Evolutionary conservation across 2,888 invertebrate genomes (phyloP), one percentile per base, ranked within the genome.

Genomic region (Mythimna lalbum): DNA sequence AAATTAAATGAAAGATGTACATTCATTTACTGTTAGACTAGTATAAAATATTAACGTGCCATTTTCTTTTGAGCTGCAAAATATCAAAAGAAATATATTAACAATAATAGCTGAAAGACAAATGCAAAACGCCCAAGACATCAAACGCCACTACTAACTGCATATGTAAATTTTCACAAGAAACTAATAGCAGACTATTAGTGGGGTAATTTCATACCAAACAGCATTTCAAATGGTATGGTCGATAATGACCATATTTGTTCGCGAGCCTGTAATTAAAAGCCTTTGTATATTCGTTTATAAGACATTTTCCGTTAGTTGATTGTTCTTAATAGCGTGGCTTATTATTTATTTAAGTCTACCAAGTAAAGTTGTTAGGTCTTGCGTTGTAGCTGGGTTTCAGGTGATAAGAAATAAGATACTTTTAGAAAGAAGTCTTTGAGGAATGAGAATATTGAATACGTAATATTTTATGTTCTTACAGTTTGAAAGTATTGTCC

Each of bases 251-350:
- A 63, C 55, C 73, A 71, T 59, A 62, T 72, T 77, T 70, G 63
- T 65, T 43, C 19, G 21, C 36, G 23, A 49, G 50, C 19, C 63
- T 70, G 53, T 84, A 75, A 76, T 86, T 86, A 82, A 60, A 60
- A 63, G 52, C 31, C 27, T 76, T 65, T 69, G 71, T 71, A 83
- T 73, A 73, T 49, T 60, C n/a, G 19, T 73, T 19, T 75, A 67
- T 33, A 52, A 33, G 39, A 60, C 12, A 66, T 53, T 76, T 74
- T 53, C 63, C 59, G 55, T 43, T 53, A 57, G 43, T 56, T 76
- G 73, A 86, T 81, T 84, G 59, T 64, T 17, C 2, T 1, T 83
- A 68, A 83, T 80, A 39, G 74, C 59, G 27, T n/a, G 9, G 39
- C 14, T 60, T 17, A 73, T 83, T 50, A 71, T 71, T 73, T 65